Evolutionary conservation across 2,888 invertebrate species (phyloP).

Genomic region (Rhimphoctona megacephalus): DNA sequence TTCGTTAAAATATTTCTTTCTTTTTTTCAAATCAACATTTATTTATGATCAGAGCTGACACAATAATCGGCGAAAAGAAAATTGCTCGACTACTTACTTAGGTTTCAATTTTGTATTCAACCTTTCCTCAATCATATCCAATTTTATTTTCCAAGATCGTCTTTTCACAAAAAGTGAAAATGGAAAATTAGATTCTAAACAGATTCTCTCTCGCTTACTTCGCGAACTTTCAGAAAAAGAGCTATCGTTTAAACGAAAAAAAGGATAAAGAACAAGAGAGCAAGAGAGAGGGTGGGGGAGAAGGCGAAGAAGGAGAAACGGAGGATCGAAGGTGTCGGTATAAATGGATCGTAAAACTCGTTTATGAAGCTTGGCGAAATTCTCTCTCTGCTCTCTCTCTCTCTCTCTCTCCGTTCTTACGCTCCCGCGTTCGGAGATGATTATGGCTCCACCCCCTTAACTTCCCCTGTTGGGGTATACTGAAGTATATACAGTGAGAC

Average conservation of each 20-base stretch:
- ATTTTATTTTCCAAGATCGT: slow-evolving; percentile 15
- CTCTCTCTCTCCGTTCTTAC: slow-evolving; percentile 49
- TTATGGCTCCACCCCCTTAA: slow-evolving; percentile 62
- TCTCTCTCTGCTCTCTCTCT: slow-evolving; percentile 55
- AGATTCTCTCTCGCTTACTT: slow-evolving; percentile 1
- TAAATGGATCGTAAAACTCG: slow-evolving; percentile 78
- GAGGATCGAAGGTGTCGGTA: slow-evolving; percentile 76
- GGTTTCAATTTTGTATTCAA: neutral
- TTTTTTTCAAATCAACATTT: neutral
- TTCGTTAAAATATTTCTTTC: neutral
- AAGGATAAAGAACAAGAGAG: neutral
- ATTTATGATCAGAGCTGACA: no score
- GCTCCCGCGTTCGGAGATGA: slow-evolving; percentile 59
- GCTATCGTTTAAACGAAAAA: neutral
- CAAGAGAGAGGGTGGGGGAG: slow-evolving; percentile 11
- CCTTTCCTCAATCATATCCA: slow-evolving; percentile 9
- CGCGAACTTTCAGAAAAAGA: neutral
- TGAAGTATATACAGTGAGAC: neutral
- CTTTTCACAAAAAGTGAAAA: slow-evolving; percentile 6
- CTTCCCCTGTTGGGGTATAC: neutral
- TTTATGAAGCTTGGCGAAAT: slow-evolving; percentile 75
- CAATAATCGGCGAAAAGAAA: neutral
- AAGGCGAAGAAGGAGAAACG: slow-evolving; percentile 71
- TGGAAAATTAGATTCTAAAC: neutral
- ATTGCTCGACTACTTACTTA: neutral